phyloP scores from a whole-genome alignment of 2,797 vertebrate genomes.

The Meda fulgida region DNA sequence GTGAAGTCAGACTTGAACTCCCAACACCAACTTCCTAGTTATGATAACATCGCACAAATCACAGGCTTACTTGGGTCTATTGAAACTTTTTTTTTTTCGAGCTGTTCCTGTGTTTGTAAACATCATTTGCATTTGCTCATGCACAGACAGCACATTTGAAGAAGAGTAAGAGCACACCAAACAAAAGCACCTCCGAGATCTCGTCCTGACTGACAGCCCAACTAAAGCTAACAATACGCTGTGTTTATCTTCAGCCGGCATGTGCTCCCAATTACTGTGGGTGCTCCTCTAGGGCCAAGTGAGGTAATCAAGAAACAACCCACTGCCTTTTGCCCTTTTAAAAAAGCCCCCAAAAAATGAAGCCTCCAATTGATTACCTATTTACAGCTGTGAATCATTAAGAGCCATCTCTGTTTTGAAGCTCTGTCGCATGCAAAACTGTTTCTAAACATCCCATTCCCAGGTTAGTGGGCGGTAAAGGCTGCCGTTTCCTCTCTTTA shows the following conservation, averaged over 20 bases:
- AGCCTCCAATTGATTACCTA: slow-evolving; percentile 70
- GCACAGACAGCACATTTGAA: slow-evolving; percentile 7
- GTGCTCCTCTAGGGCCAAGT: slow-evolving; percentile 71
- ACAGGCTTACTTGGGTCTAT: slow-evolving; percentile 22
- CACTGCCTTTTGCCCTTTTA: slow-evolving; percentile 71
- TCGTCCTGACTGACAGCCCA: slow-evolving; percentile 67
- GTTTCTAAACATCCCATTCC: slow-evolving; percentile 74
- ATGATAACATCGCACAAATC: slow-evolving; percentile 27
- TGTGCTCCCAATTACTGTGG: slow-evolving; percentile 73
- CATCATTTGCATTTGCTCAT: slow-evolving; percentile 26
- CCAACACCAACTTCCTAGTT: neutral
- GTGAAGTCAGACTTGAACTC: neutral
- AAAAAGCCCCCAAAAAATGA: slow-evolving; percentile 47
- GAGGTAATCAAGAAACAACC: slow-evolving; percentile 70
- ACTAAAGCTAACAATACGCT: slow-evolving; percentile 72
- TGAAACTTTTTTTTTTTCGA: neutral
- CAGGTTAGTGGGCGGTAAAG: slow-evolving; percentile 67
- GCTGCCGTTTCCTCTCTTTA: slow-evolving; percentile 74
- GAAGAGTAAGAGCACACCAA: slow-evolving; percentile 17
- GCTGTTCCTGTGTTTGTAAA: slow-evolving; percentile 55
- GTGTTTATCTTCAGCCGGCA: slow-evolving; percentile 74
- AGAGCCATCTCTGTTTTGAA: slow-evolving; percentile 68
- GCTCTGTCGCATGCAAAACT: slow-evolving; percentile 66
- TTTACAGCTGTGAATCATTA: slow-evolving; percentile 73
- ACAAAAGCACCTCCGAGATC: slow-evolving; percentile 24